Conservation (phyloP, 2,888 invertebrate species). For the Conops quadrifasciatus region DNA sequence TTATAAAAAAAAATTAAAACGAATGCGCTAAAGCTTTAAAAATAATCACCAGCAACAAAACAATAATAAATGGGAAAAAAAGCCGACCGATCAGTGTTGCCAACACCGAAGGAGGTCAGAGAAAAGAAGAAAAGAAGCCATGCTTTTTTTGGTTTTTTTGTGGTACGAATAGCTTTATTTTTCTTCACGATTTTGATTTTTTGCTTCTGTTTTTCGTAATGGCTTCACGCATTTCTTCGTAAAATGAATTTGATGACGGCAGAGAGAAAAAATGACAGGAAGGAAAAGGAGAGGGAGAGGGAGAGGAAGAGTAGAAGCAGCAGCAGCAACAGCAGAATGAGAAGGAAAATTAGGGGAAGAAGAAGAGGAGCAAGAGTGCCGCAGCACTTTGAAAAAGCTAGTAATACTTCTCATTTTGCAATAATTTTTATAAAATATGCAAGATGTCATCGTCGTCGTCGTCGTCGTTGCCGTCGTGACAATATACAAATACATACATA, state of each 20-base stretch:
- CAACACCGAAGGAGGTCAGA: constrained; percentile 17
- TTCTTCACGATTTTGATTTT: neutral
- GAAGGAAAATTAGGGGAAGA: no score
- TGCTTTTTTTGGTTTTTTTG: neutral
- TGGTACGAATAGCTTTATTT: neutral
- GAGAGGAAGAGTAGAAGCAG: neutral
- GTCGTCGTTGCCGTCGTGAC: neutral
- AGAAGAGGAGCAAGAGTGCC: neutral
- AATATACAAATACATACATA: neutral
- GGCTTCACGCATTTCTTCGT: neutral
- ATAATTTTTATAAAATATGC: constrained; percentile 23
- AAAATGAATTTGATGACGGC: no score
- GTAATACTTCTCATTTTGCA: constrained; percentile 8
- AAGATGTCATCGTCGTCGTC: neutral
- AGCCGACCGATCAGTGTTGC: neutral
- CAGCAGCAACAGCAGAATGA: no score
- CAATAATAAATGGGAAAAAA: neutral
- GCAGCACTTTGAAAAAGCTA: neutral
- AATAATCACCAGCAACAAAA: no score
- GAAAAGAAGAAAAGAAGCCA: constrained; percentile 4
- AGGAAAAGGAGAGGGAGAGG: neutral
- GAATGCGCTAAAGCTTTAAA: no score
- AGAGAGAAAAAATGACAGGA: neutral
- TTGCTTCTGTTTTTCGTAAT: neutral
- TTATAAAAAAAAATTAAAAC: neutral